phyloP scores from a whole-genome alignment of 2,797 vertebrate genomes.

The Florisuga fusca region DNA sequence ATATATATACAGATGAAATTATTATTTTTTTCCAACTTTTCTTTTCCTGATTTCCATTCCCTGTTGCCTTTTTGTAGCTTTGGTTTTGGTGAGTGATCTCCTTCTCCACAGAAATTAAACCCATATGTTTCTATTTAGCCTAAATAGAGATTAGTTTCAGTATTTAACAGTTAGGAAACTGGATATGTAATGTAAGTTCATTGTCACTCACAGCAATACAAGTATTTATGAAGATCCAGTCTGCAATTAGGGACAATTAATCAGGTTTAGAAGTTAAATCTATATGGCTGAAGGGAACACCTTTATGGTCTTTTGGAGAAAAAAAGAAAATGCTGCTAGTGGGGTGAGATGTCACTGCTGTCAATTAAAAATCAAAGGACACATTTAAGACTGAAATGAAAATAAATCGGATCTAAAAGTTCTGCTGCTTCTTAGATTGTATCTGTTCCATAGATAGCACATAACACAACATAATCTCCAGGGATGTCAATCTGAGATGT shows the following conservation, averaged over 20 bases:
- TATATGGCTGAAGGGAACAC: background rate
- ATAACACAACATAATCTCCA: background rate
- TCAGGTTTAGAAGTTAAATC: conserved; percentile 52
- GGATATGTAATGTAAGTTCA: conserved; percentile 15
- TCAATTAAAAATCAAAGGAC: conserved; percentile 23
- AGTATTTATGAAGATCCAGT: background rate
- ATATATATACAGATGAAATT: background rate
- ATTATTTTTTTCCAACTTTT: background rate
- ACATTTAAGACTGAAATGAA: conserved; percentile 25
- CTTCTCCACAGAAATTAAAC: background rate
- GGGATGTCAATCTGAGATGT: conserved; percentile 8
- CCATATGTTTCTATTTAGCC: background rate
- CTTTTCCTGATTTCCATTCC: background rate
- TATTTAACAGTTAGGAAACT: background rate
- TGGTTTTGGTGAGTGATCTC: background rate
- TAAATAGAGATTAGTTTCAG: background rate
- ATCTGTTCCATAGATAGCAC: background rate
- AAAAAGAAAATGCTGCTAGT: background rate
- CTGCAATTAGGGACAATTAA: conserved; percentile 20
- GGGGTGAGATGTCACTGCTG: background rate
- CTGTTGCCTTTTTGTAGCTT: background rate
- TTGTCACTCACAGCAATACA: background rate
- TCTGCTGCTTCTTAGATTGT: background rate
- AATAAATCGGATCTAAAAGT: conserved; percentile 15
- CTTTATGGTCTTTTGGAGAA: conserved; percentile 7